Evolutionary conservation across 2,113 vertebrate genomes (phyloP).

Genomic region (Psittacara wagleri): DNA sequence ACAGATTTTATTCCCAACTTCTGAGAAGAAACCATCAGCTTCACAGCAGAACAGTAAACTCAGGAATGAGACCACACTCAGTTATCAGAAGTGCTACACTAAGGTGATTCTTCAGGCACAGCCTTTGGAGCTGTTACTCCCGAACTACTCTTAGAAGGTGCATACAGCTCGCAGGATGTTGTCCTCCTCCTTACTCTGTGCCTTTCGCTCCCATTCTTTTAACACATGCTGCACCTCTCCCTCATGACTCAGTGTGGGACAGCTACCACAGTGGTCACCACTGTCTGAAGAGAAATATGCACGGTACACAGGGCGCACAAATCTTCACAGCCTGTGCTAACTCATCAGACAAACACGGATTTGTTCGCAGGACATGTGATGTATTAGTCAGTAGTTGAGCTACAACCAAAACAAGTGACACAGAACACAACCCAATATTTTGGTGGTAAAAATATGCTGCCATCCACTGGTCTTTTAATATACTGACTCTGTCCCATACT

Average conservation of each 20-base stretch:
- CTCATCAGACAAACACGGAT: neutral
- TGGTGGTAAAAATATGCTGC: conserved; percentile 42
- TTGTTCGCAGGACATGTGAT: neutral
- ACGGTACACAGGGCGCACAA: neutral
- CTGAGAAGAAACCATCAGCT: neutral
- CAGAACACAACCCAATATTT: neutral
- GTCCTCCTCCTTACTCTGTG: neutral
- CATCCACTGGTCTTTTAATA: conserved; percentile 35
- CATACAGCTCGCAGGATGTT: neutral
- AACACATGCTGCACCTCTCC: neutral
- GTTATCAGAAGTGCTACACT: neutral
- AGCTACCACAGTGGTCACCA: neutral
- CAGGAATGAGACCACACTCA: neutral
- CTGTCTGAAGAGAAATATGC: neutral
- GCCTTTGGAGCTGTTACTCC: neutral
- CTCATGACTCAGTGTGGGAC: neutral
- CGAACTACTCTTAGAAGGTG: neutral
- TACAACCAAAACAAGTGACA: neutral
- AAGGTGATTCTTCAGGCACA: neutral
- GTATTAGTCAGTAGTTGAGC: neutral
- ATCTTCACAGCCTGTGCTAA: neutral
- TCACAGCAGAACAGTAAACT: neutral
- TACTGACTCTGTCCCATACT: neutral
- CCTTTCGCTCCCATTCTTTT: neutral
- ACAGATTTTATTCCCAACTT: neutral